These are phyloP conservation scores for Mormoops blainvillei DNA, from an alignment of 2,113 vertebrate species.

Conservation along the genomic window DNA sequence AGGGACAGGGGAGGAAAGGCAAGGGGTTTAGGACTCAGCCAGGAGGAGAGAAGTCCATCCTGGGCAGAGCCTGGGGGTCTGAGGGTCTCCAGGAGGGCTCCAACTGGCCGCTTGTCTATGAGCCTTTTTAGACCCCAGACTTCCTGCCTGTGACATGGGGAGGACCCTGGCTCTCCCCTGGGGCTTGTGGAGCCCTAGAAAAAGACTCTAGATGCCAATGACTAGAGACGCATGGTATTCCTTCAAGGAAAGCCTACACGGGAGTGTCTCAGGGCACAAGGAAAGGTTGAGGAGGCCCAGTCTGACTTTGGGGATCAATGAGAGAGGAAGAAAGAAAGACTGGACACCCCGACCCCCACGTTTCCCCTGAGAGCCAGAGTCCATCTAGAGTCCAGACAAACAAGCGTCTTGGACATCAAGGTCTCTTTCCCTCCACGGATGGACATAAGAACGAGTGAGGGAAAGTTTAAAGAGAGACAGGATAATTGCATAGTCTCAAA, in stretches of 20 bases:
- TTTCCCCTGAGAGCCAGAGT: not conserved
- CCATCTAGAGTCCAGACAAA: not conserved
- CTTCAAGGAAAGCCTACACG: not conserved
- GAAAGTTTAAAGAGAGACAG: not conserved
- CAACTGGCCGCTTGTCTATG: not conserved
- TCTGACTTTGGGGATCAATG: not conserved
- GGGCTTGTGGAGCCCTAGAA: not conserved
- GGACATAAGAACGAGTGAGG: not conserved
- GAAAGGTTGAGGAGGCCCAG: not conserved
- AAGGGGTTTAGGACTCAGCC: not conserved
- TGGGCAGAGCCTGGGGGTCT: not conserved
- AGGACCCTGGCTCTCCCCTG: not conserved
- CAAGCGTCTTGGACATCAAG: not conserved
- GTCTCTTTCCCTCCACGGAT: not conserved
- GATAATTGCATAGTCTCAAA: not conserved
- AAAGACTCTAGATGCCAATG: not conserved
- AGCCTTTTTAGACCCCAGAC: not conserved
- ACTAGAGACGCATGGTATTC: not conserved
- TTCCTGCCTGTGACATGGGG: not conserved
- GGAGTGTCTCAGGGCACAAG: not conserved
- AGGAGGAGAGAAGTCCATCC: not conserved
- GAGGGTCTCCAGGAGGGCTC: not conserved
- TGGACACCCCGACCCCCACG: not conserved
- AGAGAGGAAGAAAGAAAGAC: not conserved
- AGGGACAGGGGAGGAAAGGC: not conserved